Percentiles rank a stretch among this genome's conserved stretches.
Conservation (phyloP, 2,113 vertebrate genomes). For the Nyctereutes procyonoides region DNA sequence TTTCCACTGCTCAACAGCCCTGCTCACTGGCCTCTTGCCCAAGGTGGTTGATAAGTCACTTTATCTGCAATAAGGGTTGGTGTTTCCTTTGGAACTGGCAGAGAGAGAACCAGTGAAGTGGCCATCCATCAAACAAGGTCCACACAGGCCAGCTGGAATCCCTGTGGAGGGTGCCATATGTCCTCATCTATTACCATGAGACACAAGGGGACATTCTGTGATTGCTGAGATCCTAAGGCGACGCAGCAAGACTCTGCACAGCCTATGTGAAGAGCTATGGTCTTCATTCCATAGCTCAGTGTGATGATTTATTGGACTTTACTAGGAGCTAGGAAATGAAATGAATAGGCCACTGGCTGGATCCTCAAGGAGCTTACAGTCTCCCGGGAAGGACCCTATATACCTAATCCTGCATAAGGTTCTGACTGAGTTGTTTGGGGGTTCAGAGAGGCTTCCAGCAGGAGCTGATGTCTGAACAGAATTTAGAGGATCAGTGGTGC, state of each 20-base stretch:
- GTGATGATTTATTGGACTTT: neutral
- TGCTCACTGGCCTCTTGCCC: constrained; percentile 46
- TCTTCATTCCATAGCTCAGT: neutral
- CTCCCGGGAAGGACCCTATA: neutral
- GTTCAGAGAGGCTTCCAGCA: neutral
- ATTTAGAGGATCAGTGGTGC: neutral
- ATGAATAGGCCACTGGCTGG: too few species aligned
- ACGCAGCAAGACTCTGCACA: neutral
- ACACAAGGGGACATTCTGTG: neutral
- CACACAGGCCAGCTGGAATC: neutral
- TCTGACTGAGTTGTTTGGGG: neutral
- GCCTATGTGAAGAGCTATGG: neutral
- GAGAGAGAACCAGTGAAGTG: neutral
- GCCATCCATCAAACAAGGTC: neutral
- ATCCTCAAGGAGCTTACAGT: neutral
- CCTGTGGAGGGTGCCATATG: neutral
- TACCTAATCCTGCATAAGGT: neutral
- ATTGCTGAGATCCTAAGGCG: neutral
- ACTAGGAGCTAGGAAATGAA: neutral
- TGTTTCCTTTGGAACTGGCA: neutral
- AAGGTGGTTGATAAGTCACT: constrained; percentile 57
- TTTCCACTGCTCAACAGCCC: constrained; percentile 53
- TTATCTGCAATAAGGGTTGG: constrained; percentile 14
- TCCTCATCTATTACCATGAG: neutral
- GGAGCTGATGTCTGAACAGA: neutral